Evolutionary conservation across 2,797 vertebrate species (phyloP).

Genomic region (Moxostoma hubbsi): DNA sequence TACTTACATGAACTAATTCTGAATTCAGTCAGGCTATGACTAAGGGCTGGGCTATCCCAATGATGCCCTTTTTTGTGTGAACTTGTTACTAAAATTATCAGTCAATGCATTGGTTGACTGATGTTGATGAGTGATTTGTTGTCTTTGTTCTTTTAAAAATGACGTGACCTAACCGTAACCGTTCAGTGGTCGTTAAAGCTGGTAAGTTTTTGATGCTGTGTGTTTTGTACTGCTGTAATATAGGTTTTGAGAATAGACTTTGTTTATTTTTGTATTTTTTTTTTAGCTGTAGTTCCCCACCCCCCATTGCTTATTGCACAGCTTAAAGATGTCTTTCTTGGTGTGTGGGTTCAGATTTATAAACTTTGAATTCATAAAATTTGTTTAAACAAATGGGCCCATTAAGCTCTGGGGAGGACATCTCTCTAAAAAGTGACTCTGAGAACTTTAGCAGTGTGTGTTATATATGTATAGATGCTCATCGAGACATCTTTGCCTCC

Average conservation of each 20-base stretch:
- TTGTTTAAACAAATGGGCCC: background rate
- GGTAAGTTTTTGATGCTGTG: constrained; percentile 78
- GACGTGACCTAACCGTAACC: constrained; percentile 82
- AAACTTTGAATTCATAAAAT: background rate
- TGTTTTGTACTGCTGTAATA: constrained; percentile 37
- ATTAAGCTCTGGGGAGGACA: constrained; percentile 51
- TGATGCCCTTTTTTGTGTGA: background rate
- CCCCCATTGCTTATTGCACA: background rate
- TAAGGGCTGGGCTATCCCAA: background rate
- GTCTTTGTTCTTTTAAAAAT: constrained; percentile 50
- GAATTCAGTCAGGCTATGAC: background rate
- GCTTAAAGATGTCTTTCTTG: constrained; percentile 37
- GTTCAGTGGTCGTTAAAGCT: constrained; percentile 93
- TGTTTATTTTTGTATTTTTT: constrained; percentile 9
- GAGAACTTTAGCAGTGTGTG: background rate
- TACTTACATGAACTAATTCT: background rate
- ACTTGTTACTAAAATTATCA: background rate
- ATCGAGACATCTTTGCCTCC: constrained; percentile 23
- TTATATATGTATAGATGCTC: background rate
- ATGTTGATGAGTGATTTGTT: constrained; percentile 29
- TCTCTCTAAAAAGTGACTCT: background rate
- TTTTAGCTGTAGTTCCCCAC: background rate
- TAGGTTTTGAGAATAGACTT: constrained; percentile 27
- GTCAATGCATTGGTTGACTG: background rate
- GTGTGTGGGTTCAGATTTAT: constrained; percentile 11